A percentile compares a stretch with the other conserved stretches of the same genome.
phyloP scores from a whole-genome alignment of 2,113 vertebrate genomes.

The human region GRCh38 chr7:154167501-154168000 shows the following conservation, averaged over 20 bases:
- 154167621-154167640: background rate
- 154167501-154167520: conserved; percentile 63
- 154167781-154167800: background rate
- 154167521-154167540: conserved; percentile 60
- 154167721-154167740: background rate
- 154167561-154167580: conserved; percentile 11
- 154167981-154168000: background rate
- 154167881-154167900: accelerated
- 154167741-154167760: background rate
- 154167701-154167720: background rate
- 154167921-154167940: background rate
- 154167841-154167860: background rate
- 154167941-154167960: background rate
- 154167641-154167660: background rate
- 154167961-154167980: background rate
- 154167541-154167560: conserved; percentile 41
- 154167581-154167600: background rate
- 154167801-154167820: background rate
- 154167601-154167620: background rate
- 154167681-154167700: accelerated
- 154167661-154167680: too few species aligned
- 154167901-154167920: background rate
- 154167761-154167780: background rate
- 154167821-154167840: background rate
- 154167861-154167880: background rate